Base-by-base conservation (phyloP, 2,113 vertebrate genomes). In the Austrofundulus limnaeus region DNA sequence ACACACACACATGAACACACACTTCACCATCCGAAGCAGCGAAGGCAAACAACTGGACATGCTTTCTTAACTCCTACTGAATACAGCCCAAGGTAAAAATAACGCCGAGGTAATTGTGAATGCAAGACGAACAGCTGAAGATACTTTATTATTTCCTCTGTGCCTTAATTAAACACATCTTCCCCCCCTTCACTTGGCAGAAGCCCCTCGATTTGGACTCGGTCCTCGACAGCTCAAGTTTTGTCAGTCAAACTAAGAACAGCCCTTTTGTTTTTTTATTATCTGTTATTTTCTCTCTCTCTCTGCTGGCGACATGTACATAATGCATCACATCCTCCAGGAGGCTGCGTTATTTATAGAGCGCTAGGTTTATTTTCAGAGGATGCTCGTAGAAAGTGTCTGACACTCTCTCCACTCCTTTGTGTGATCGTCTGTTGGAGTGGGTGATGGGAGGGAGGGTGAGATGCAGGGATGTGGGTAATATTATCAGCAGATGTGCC, bases 401-500 rank as follows among this genome's bases (percentile, higher is more conserved):
- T 80, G 63, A 54, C 64, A 54, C 64, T 61, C 48, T 60, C 47
- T 81, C 58, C 51, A 11, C 41, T 71, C 53, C 57, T 53, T 75
- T 80, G 78, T 81, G 48, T 62, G 42, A 77, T 86, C 69, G 63
- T 89, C 80, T 81, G 80, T 73, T 85, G 81, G 76, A 85, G 54
- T 60, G 11, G 48, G 19, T 43, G 31, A 9, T 8, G 31, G 52
- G 52, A 31, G 48, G 64, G 65, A 61, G 58, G 28, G 37, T 15
- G 73, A 52, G 56, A 61, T 6, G 11, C 2, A 15, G 21, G 54
- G 63, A 50, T 59, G 48, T 50, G 70, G 46, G 45, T 76, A 83
- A 78, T 77, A 86, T 85, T 72, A 77, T 78, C 78, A 85, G 75
- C 88, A 90, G 82, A 86, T 88, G 87, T 83, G 62, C 64, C 68